phyloP scores from a whole-genome alignment of 2,888 invertebrate species.

The Hirtodrosophila alboralis region DNA sequence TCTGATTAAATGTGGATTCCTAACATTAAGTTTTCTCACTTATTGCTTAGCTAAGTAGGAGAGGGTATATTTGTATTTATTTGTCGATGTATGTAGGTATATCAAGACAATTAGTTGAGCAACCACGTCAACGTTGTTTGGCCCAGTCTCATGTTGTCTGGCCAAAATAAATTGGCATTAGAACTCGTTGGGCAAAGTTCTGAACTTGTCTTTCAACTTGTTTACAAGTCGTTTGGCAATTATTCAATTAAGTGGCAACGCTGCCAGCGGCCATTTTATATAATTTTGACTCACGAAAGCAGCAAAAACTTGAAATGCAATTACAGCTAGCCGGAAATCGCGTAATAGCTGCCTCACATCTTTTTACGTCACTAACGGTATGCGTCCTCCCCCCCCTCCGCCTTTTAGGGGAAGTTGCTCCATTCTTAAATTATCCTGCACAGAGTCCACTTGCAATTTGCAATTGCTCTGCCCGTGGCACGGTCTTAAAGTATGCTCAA shows the following conservation, averaged over 20 bases:
- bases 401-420: too few species aligned
- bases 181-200: conserved; percentile 43
- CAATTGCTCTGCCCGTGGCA: conserved; percentile 20
- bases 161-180: conserved; percentile 67
- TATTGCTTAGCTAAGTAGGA: too few species aligned
- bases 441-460: conserved; percentile 36
- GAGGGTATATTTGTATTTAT: neutral
- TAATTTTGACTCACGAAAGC: conserved; percentile 56
- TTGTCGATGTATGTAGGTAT: neutral
- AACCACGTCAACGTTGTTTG: conserved; percentile 31
- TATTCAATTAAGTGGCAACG: conserved; percentile 70
- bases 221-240: conserved; percentile 75
- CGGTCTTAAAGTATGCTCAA: conserved; percentile 64
- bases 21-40: too few species aligned
- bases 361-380: neutral
- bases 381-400: too few species aligned
- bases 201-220: conserved; percentile 48
- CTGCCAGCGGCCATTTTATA: conserved; percentile 45
- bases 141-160: conserved; percentile 9
- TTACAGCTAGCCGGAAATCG: conserved; percentile 60
- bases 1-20: too few species aligned
- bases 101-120: conserved; percentile 25
- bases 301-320: conserved; percentile 56
- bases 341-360: conserved; percentile 36
- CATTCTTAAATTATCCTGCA: conserved; percentile 15